These are phyloP conservation scores for Aphyosemion australe DNA, from an alignment of 2,113 vertebrate species.

Conservation along the genomic window DNA sequence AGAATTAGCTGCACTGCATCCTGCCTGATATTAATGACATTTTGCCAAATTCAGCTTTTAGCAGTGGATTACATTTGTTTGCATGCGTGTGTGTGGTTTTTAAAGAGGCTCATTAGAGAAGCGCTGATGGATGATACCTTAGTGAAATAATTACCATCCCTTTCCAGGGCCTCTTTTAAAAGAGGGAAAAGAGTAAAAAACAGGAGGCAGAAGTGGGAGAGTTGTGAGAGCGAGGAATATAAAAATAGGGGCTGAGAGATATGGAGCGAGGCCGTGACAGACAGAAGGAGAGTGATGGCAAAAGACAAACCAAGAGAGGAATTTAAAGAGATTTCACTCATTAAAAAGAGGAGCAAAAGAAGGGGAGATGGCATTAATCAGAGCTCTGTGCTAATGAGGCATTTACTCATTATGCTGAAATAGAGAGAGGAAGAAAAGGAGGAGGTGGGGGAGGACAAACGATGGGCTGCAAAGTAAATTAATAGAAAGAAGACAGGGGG, in stretches of 20 bases:
- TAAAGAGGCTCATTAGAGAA: slow-evolving; percentile 56
- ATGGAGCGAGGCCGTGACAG: slow-evolving; percentile 23
- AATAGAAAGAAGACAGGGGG: slow-evolving; percentile 18
- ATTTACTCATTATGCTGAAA: slow-evolving; percentile 73
- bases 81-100: slow-evolving; percentile 36
- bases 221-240: neutral
- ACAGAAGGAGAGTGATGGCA: slow-evolving; percentile 31
- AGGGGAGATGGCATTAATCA: slow-evolving; percentile 71
- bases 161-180: slow-evolving; percentile 6
- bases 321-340: slow-evolving; percentile 65
- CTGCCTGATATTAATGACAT: slow-evolving; percentile 27
- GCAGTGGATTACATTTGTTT: slow-evolving; percentile 44
- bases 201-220: slow-evolving; percentile 9
- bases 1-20: slow-evolving; percentile 2
- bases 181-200: slow-evolving; percentile 1
- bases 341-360: slow-evolving; percentile 72
- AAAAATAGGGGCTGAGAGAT: slow-evolving; percentile 9
- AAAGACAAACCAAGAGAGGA: slow-evolving; percentile 27
- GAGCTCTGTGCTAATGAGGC: slow-evolving; percentile 70
- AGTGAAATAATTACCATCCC: slow-evolving; percentile 47
- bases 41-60: slow-evolving; percentile 49
- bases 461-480: slow-evolving; percentile 20
- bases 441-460: neutral
- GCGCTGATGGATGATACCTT: slow-evolving; percentile 47
- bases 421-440: slow-evolving; percentile 46